phyloP scores from a whole-genome alignment of 2,113 vertebrate genomes.

The Dasyurus viverrinus region DNA sequence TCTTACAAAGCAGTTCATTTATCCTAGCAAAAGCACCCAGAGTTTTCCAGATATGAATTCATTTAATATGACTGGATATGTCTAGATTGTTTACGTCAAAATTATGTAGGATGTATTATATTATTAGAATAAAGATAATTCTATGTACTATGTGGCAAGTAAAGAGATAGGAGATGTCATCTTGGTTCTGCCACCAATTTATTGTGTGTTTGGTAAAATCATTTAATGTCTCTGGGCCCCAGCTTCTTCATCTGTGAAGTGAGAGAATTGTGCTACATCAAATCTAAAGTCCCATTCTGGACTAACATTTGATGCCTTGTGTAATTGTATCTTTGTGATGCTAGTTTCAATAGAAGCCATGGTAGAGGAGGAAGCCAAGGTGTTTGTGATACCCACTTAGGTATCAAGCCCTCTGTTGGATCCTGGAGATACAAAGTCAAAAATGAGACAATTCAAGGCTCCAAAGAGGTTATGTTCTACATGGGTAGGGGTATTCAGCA shows the following conservation, averaged over 20 bases:
- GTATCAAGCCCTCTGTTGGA: background rate
- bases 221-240: slow-evolving; percentile 7
- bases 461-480: background rate
- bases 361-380: background rate
- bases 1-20: background rate
- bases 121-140: background rate
- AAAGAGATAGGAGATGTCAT: background rate
- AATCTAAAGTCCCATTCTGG: background rate
- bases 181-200: background rate
- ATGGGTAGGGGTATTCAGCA: background rate
- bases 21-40: background rate
- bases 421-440: background rate
- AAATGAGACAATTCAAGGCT: background rate
- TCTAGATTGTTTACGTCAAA: slow-evolving; percentile 23
- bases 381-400: background rate
- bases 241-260: slow-evolving; percentile 26
- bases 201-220: background rate
- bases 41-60: slow-evolving; percentile 7
- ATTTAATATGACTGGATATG: background rate
- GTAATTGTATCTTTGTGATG: background rate
- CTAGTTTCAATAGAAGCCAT: background rate
- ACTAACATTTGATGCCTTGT: background rate
- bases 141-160: background rate
- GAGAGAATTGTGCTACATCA: background rate
- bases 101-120: slow-evolving; percentile 5